Evolutionary conservation across 2,888 invertebrate genomes (phyloP), one percentile per base, ranked within the genome.

Genomic region (Galerucella pusilla): DNA sequence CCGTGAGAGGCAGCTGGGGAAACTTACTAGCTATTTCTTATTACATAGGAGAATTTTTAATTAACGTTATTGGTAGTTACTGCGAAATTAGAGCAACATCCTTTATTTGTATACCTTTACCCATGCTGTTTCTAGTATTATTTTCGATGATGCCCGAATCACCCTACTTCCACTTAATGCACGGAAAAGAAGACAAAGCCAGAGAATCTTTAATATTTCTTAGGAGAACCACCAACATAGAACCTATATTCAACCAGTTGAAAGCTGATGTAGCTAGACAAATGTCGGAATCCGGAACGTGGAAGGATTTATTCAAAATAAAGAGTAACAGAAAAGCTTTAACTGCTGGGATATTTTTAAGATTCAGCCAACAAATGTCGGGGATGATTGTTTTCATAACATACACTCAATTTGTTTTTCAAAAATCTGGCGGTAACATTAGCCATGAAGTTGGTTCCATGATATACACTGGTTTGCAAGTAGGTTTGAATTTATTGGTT

Each of bases 81-180:
- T 90, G 90, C 35, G 85, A 88, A 76, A 89, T 91, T 86, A 83
- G 84, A 77, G 86, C 85, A 42, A 87, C 91, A 78, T 91, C 90
- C 72, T 87, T 87, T 68, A 88, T 91, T 84, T 91, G 91, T 83
- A 86, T 91, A 80, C 84, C 90, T 77, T 87, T 92, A 73, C 91
- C 92, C 10, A 85, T 91, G 59, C 80, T 90, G 49, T 90, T 91
- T 81, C 85, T 92, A 45, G 68, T 90, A 16, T 86, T 89, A 20
- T 90, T 92, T 84, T 28, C 85, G 61, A 90, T 90, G 83, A 88
- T 93, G 83, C 93, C 93, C n/a, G 93, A 94, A 88, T 81, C 83
- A 11, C 85, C 85, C 0, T 85, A 85, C 71, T 85, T 78, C 69
- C 79, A 79, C 28, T 68, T 85, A 2, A 84, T 82, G 81, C 82